Conservation (phyloP, 2,797 vertebrate genomes). For the Crocodylus rhombifer region DNA sequence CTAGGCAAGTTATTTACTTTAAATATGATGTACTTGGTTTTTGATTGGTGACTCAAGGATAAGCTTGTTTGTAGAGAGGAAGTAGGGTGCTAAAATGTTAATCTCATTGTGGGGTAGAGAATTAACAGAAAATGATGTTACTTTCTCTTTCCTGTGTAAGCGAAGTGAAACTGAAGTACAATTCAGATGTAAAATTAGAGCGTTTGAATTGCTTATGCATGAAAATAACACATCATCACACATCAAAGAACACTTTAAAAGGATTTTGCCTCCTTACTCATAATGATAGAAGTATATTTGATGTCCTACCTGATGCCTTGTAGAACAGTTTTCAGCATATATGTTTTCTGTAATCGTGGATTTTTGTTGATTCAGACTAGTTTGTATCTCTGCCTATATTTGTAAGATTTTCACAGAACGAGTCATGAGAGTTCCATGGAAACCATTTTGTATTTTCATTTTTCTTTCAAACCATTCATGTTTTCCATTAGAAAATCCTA, state of each 20-base stretch:
- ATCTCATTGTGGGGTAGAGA: neutral
- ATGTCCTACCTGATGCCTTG: slow-evolving; percentile 64
- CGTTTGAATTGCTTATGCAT: slow-evolving; percentile 29
- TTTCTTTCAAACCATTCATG: slow-evolving; percentile 43
- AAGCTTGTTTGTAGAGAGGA: neutral
- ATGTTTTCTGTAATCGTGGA: slow-evolving; percentile 39
- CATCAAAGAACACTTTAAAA: slow-evolving; percentile 66
- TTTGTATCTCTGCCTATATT: neutral
- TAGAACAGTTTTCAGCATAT: slow-evolving; percentile 56
- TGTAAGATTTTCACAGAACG: slow-evolving; percentile 28
- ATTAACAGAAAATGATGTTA: neutral
- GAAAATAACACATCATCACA: slow-evolving; percentile 51
- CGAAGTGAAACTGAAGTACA: neutral
- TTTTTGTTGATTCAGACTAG: slow-evolving; percentile 33
- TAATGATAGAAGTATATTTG: slow-evolving; percentile 70
- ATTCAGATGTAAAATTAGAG: neutral
- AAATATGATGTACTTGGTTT: neutral
- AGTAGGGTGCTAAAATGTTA: neutral
- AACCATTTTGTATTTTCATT: slow-evolving; percentile 31
- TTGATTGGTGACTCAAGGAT: neutral
- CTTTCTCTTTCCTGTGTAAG: neutral
- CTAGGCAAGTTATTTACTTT: neutral
- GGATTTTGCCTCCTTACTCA: slow-evolving; percentile 57
- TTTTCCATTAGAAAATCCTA: slow-evolving; percentile 48
- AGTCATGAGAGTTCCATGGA: neutral